phyloP scores from a whole-genome alignment of 2,797 vertebrate genomes.

The Percopsis omiscomaycus region DNA sequence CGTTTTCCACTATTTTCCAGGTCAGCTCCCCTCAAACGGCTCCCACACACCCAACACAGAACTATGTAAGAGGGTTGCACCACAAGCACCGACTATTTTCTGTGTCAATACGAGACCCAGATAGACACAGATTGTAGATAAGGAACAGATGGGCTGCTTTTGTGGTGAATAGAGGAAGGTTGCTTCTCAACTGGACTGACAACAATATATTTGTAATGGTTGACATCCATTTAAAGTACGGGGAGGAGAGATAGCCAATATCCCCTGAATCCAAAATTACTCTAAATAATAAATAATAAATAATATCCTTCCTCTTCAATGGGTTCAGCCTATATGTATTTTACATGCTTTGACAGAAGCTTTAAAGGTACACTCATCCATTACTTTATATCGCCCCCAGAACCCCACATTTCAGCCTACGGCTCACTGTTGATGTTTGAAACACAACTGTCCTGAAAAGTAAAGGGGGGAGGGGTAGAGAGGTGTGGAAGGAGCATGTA shows the following conservation, averaged over 20 bases:
- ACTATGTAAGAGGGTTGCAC: slow-evolving; percentile 49
- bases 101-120: slow-evolving; percentile 52
- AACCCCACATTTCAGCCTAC: no score
- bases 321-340: not conserved
- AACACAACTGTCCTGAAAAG: no score
- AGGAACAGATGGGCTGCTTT: slow-evolving; percentile 67
- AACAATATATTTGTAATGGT: slow-evolving; percentile 6
- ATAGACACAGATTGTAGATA: slow-evolving; percentile 54
- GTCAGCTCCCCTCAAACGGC: slow-evolving; percentile 32
- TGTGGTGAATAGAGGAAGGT: slow-evolving; percentile 22
- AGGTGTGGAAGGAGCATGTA: no score
- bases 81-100: slow-evolving; percentile 50
- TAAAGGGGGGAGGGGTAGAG: no score
- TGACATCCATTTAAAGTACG: not conserved
- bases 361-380: no score
- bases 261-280: not conserved
- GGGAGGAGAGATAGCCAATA: slow-evolving; percentile 2
- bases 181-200: slow-evolving; percentile 42
- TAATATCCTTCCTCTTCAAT: not conserved
- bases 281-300: not conserved
- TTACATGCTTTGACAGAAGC: no score
- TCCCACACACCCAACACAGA: slow-evolving; percentile 36
- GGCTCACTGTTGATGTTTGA: no score
- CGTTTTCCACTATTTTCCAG: slow-evolving; percentile 28
- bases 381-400: no score